Evolutionary conservation across 2,113 vertebrate species (phyloP).

Genomic region (Glaucomys volans): DNA sequence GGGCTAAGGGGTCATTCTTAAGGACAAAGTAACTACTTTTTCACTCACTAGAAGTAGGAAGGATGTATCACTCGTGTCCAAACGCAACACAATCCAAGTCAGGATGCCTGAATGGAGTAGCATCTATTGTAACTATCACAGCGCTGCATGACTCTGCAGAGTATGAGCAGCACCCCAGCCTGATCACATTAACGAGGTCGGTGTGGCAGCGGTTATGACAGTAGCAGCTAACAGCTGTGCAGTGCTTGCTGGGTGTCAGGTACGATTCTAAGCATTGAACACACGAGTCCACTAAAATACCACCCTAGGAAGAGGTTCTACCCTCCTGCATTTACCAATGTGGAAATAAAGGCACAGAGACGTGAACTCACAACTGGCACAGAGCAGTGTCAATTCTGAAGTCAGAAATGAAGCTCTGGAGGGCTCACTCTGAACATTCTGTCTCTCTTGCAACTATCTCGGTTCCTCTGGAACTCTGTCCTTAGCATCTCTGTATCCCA

Average conservation of each 20-base stretch:
- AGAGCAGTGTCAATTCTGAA: fast-evolving
- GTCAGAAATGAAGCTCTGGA: neutral
- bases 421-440: fast-evolving
- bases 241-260: neutral
- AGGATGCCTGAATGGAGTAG: neutral
- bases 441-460: neutral
- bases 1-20: neutral
- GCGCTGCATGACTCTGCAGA: no score
- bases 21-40: neutral
- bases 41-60: neutral
- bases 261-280: neutral
- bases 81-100: neutral
- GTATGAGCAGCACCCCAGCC: no score
- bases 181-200: fast-evolving
- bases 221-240: fast-evolving
- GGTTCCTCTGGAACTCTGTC: neutral
- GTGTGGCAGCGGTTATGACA: fast-evolving
- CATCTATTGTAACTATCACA: no score
- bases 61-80: neutral
- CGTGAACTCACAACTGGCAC: neutral
- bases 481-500: neutral
- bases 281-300: neutral
- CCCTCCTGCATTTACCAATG: no score
- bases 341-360: neutral
- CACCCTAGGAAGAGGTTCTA: neutral